These are phyloP conservation scores for Gymnopithys bicolor DNA, from an alignment of 2,797 vertebrate species.

Conservation along the genomic window DNA sequence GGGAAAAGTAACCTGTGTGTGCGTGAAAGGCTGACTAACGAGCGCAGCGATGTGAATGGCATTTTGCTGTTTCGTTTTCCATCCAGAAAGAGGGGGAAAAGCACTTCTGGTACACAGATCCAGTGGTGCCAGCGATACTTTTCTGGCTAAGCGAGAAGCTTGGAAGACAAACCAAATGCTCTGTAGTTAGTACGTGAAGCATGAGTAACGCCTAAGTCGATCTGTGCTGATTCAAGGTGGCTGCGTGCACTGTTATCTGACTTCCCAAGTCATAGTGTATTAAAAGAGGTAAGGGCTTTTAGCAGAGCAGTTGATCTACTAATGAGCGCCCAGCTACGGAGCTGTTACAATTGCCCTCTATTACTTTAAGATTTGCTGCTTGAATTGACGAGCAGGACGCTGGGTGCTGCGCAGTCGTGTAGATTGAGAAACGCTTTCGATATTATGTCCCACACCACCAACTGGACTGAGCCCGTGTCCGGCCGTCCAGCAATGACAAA, in stretches of 20 bases:
- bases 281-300: neutral
- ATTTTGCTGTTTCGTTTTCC: neutral
- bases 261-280: neutral
- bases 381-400: neutral
- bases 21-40: neutral
- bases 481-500: neutral
- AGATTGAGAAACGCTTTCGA: neutral
- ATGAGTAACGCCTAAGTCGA: neutral
- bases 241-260: neutral
- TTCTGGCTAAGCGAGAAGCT: neutral
- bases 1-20: neutral
- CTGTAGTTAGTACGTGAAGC: neutral
- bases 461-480: neutral
- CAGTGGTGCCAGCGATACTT: neutral
- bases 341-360: neutral
- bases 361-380: slow-evolving; percentile 6
- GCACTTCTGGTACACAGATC: neutral
- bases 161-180: neutral
- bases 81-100: neutral
- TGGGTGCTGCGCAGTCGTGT: neutral
- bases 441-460: neutral
- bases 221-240: neutral
- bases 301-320: neutral
- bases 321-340: fast-evolving
- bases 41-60: neutral